Percentiles rank a stretch among this genome's conserved stretches.
phyloP scores from a whole-genome alignment of 1,140 invertebrate species.

The Olivierus martensii region DNA sequence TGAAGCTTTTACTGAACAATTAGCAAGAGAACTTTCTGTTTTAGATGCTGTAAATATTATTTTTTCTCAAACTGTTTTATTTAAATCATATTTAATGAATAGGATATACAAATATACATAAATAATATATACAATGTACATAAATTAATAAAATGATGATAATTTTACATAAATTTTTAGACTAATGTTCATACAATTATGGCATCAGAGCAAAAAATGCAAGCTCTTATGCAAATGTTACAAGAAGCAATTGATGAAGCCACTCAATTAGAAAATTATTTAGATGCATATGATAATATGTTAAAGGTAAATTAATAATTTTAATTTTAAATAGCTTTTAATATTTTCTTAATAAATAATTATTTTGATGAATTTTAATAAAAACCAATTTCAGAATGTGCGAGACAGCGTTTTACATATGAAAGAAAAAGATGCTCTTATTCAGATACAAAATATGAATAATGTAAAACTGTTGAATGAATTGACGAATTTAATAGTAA shows the following conservation, averaged over 20 bases:
- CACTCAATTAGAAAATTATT: constrained; percentile 52
- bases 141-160: too few species aligned
- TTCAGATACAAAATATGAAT: constrained; percentile 73
- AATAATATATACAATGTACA: too few species aligned
- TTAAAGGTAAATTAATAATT: too few species aligned
- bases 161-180: too few species aligned
- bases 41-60: constrained; percentile 54
- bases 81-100: not conserved
- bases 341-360: not conserved
- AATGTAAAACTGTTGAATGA: constrained; percentile 61
- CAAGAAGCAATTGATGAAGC: constrained; percentile 53
- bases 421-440: constrained; percentile 79
- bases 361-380: not conserved
- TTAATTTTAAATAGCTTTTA: constrained; percentile 12
- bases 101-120: too few species aligned
- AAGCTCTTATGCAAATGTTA: constrained; percentile 64
- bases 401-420: constrained; percentile 75
- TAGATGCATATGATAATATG: constrained; percentile 63
- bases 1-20: constrained; percentile 66
- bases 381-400: constrained; percentile 42
- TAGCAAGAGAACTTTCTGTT: constrained; percentile 62
- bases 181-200: constrained; percentile 58
- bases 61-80: constrained; percentile 2
- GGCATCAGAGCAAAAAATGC: constrained; percentile 65
- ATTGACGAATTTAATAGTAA: constrained; percentile 57